Base-by-base conservation (phyloP, 1,140 invertebrate genomes). In the Tenebrio molitor region DNA sequence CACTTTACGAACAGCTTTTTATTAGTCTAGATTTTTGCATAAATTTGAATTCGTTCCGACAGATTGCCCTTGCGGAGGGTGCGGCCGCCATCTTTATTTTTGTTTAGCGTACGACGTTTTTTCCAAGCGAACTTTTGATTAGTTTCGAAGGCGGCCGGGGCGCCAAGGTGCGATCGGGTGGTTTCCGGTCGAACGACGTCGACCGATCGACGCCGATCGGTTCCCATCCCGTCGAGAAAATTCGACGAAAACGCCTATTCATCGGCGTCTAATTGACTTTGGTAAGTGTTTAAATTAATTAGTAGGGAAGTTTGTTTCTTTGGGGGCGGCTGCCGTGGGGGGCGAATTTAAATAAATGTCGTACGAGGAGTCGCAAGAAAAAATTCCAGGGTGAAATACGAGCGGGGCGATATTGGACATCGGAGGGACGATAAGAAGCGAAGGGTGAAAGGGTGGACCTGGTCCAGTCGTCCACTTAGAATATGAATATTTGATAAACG, bases 1-100 rank as follows among this genome's bases (percentile, higher is more conserved):
- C 79, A 81, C 78, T 79, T 77, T 76, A 74, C 76, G 71, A 74
- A 70, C 75, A 70, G 75, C 73, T 80, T 80, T 77, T 79, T 79
- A 78, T 79, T 75, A 72, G 74, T 74, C 72, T 72, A 75, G 74
- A 69, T 71, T 53, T 71, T 71, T 71, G 78, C 78, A 80, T 80
- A 79, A 80, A 80, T 80, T 80, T 80, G 77, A 79, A 79, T 80
- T 73, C 71, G 76, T 78, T 76, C 76, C 36, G 36, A 23, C 36
- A 21, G 16, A 66, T 53, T 44, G 65, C 42, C 44, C 36, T 39
- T 39, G 10, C 10, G 21, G 44, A 8, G 25, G 25, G 25, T 19
- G 2, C 44, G n/a, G 36, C 4, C 36, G 44, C 44, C 15, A 50
- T 50, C 44, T 50, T 50, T 50, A 50, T 50, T 50, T 58, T 58